Evolutionary conservation across 2,888 invertebrate species (phyloP).

Genomic region (Dione vanillae): DNA sequence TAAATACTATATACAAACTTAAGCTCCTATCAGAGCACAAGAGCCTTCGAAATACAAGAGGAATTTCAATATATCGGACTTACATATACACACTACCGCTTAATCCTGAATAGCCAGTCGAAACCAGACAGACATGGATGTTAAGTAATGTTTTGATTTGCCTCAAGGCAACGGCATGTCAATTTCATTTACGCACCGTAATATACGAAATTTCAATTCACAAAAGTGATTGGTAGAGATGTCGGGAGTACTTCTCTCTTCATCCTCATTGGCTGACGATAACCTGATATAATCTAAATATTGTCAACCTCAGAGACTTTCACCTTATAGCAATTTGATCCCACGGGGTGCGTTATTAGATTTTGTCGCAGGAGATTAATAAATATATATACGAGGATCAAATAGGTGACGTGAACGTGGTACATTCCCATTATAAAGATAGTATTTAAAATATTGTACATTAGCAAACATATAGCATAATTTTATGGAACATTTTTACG

Average conservation of each 20-base stretch:
- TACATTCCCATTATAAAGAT: background rate
- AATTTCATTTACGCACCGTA: slow-evolving; percentile 60
- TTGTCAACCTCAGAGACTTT: slow-evolving; percentile 74
- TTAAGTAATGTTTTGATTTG: slow-evolving; percentile 49
- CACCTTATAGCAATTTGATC: slow-evolving; percentile 80
- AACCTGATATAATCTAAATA: slow-evolving; percentile 81
- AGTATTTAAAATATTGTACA: background rate
- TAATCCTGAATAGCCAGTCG: slow-evolving; percentile 8
- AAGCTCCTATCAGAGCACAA: background rate
- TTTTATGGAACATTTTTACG: no score
- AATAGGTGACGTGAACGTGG: background rate
- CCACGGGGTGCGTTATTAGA: slow-evolving; percentile 75
- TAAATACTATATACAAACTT: background rate
- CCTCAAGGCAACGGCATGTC: slow-evolving; percentile 58
- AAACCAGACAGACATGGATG: background rate
- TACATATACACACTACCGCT: background rate
- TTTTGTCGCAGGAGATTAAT: slow-evolving; percentile 73
- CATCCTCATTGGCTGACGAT: slow-evolving; percentile 68
- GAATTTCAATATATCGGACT: background rate
- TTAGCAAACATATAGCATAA: no score
- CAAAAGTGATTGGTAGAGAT: slow-evolving; percentile 62
- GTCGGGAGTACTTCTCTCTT: slow-evolving; percentile 49
- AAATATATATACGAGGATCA: slow-evolving; percentile 62
- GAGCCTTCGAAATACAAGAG: background rate
- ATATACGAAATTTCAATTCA: slow-evolving; percentile 69